Evolutionary conservation across 2,113 vertebrate genomes (phyloP).

Genomic region (Thunnus thynnus): DNA sequence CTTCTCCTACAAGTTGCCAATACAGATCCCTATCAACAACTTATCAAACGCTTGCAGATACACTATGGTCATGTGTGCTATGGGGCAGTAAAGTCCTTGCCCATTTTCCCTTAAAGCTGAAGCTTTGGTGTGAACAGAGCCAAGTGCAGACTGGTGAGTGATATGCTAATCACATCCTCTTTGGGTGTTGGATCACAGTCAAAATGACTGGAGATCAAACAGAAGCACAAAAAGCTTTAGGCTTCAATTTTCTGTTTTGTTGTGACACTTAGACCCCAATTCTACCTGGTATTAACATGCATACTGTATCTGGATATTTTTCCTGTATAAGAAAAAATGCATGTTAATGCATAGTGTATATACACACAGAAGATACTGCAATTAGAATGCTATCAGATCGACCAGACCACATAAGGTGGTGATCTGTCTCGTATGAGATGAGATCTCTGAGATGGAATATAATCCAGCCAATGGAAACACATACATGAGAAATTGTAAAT

Average conservation of each 20-base stretch:
- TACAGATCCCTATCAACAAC: constrained; percentile 56
- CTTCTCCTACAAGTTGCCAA: constrained; percentile 50
- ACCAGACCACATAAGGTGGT: background rate
- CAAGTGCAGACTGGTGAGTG: constrained; percentile 48
- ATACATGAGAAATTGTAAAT: background rate
- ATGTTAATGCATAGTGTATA: background rate
- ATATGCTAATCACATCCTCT: constrained; percentile 67
- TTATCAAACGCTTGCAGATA: constrained; percentile 70
- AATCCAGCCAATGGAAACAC: background rate
- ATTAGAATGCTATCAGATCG: background rate
- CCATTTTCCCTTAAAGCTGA: constrained; percentile 44
- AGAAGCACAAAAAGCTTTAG: constrained; percentile 20
- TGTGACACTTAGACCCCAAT: constrained; percentile 24
- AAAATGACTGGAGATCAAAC: constrained; percentile 65
- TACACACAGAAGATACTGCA: background rate
- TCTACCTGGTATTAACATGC: background rate
- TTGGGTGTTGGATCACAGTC: constrained; percentile 51
- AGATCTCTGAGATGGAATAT: background rate
- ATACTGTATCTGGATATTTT: background rate
- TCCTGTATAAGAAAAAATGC: background rate
- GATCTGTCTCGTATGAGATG: background rate
- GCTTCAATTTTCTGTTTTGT: constrained; percentile 11
- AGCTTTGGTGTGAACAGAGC: constrained; percentile 46
- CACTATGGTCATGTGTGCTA: constrained; percentile 31
- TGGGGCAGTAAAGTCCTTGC: constrained; percentile 52